Evolutionary conservation across 1,140 invertebrate species (phyloP).

Genomic region (Stenopsyche tienmushanensis): DNA sequence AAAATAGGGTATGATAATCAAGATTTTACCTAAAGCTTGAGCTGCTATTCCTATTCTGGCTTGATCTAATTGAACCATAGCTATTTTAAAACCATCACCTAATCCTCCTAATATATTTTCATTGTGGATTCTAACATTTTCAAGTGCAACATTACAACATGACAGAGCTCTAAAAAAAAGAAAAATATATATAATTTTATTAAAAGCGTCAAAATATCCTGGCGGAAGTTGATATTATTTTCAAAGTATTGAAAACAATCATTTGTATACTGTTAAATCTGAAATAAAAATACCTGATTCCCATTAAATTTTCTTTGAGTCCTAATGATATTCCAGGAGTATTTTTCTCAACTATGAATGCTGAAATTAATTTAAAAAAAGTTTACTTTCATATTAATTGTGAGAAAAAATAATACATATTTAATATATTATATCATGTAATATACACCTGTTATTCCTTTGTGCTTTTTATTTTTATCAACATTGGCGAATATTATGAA

Average conservation of each 20-base stretch:
- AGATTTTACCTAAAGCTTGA: constrained; percentile 70
- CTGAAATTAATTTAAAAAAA: constrained; percentile 41
- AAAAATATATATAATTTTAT: neutral
- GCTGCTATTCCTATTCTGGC: constrained; percentile 82
- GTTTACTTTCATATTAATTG: no score
- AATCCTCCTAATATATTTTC: constrained; percentile 60
- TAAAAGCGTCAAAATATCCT: neutral
- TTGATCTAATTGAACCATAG: constrained; percentile 75
- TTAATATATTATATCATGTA: neutral
- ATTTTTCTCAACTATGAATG: constrained; percentile 54
- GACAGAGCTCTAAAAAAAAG: constrained; percentile 65
- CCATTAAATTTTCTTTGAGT: constrained; percentile 50
- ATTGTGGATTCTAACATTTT: constrained; percentile 68
- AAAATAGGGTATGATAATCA: no score
- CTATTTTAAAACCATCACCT: constrained; percentile 84
- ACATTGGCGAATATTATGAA: constrained; percentile 74
- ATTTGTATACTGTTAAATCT: neutral
- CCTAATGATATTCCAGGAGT: constrained; percentile 55
- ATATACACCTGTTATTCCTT: constrained; percentile 53
- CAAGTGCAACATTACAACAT: constrained; percentile 73
- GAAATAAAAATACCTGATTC: constrained; percentile 46
- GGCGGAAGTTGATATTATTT: neutral
- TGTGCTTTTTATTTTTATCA: constrained; percentile 71
- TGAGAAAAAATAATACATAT: no score
- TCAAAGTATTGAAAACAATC: neutral